Conservation (phyloP, 2,797 vertebrate species). For the Anguilla megastoma region DNA sequence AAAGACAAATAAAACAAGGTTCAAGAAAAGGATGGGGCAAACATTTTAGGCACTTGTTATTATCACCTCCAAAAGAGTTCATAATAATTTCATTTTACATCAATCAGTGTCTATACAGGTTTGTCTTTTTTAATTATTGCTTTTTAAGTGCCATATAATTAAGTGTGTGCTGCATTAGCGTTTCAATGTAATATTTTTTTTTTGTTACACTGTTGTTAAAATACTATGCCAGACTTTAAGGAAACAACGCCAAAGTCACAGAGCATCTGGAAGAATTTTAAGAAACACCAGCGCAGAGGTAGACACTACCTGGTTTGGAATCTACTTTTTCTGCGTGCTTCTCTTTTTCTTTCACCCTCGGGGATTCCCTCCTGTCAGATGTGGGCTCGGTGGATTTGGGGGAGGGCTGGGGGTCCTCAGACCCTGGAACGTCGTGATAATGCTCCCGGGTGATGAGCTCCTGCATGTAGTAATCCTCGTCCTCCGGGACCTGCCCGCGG, state of each 20-base stretch:
- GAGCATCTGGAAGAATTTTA: background rate
- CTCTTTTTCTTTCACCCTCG: constrained; percentile 69
- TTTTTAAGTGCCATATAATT: background rate
- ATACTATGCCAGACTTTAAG: background rate
- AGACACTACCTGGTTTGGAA: constrained; percentile 76
- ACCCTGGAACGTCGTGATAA: constrained; percentile 67
- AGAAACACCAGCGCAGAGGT: background rate
- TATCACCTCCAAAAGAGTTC: background rate
- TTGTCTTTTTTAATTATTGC: background rate
- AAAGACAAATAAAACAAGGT: background rate
- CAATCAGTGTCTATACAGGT: background rate
- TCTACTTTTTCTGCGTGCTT: constrained; percentile 71
- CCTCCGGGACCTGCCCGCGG: constrained; percentile 66
- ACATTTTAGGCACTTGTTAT: background rate
- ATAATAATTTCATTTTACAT: background rate
- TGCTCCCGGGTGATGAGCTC: constrained; percentile 80
- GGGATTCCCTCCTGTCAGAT: constrained; percentile 67
- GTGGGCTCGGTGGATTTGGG: constrained; percentile 42
- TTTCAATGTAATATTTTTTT: background rate
- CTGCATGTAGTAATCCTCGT: constrained; percentile 84
- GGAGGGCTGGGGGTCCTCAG: constrained; percentile 56
- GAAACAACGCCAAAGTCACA: background rate
- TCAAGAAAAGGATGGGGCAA: background rate
- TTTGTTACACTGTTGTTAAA: background rate
- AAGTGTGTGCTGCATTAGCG: background rate